Conservation (phyloP, 2,113 vertebrate species). For the Mixornis gularis region DNA sequence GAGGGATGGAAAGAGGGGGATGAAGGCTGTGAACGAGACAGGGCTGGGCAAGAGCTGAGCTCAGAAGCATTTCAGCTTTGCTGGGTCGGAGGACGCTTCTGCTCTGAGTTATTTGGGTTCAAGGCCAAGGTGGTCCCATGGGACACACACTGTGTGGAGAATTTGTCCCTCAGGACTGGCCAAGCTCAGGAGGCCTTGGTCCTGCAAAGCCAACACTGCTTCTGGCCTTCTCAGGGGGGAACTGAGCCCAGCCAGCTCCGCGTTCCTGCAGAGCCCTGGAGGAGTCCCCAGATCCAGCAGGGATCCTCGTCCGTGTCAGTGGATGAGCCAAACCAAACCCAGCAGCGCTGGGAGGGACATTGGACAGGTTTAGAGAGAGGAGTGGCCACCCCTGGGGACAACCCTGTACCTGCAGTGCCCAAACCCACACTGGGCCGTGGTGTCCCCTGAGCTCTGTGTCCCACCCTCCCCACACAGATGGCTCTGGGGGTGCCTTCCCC, state of each 20-base stretch:
- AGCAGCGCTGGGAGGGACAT: not conserved
- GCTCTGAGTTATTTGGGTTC: not conserved
- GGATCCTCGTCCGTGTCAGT: rapidly evolving
- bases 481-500: not conserved
- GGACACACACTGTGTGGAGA: rapidly evolving
- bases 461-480: too few relatives aligned
- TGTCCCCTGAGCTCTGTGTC: rapidly evolving
- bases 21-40: not conserved
- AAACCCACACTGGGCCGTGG: not conserved
- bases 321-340: not conserved
- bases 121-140: not conserved
- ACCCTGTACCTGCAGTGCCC: rapidly evolving
- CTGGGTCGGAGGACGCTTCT: rapidly evolving
- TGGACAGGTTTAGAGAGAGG: not conserved
- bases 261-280: not conserved
- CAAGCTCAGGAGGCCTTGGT: not conserved
- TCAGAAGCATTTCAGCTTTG: not conserved
- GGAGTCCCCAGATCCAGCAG: rapidly evolving
- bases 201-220: not conserved
- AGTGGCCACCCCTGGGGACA: not conserved
- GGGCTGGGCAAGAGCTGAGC: not conserved
- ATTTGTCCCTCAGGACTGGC: not conserved
- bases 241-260: rapidly evolving
- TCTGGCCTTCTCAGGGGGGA: rapidly evolving
- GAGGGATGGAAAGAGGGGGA: not conserved